Evolutionary conservation across 2,888 invertebrate species (phyloP).

Genomic region (Tachina lurida): DNA sequence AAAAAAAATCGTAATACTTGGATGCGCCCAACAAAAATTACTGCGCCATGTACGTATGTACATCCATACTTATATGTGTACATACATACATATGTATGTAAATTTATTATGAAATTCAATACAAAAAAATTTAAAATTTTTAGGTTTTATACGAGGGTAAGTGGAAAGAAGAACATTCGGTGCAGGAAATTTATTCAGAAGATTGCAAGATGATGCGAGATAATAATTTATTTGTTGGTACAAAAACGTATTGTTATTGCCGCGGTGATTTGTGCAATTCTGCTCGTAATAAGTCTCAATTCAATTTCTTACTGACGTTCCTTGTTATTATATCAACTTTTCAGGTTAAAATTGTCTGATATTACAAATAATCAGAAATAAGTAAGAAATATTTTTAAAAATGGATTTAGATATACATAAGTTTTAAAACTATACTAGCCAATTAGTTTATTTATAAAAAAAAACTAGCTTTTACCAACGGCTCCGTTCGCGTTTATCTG

Average conservation of each 20-base stretch:
- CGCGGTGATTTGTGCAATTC: conserved; percentile 89
- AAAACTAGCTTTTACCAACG: too few species aligned
- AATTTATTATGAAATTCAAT: not conserved
- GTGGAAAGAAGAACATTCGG: conserved; percentile 87
- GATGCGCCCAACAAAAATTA: conserved; percentile 58
- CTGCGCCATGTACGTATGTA: conserved; percentile 31
- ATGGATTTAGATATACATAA: too few species aligned
- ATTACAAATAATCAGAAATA: too few species aligned
- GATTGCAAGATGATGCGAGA: conserved; percentile 87
- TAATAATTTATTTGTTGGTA: conserved; percentile 83
- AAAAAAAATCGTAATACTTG: conserved; percentile 50
- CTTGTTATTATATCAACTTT: not conserved
- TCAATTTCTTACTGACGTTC: not conserved
- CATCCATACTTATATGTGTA: too few species aligned
- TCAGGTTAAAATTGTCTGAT: too few species aligned
- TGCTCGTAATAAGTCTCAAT: conserved; percentile 71
- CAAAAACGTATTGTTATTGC: conserved; percentile 88
- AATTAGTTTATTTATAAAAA: too few species aligned
- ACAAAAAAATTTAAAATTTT: conserved; percentile 7
- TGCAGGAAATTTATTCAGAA: conserved; percentile 88
- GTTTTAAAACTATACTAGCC: too few species aligned
- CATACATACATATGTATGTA: too few species aligned
- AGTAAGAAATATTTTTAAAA: too few species aligned
- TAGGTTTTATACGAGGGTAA: conserved; percentile 79
- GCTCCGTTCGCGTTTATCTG: too few species aligned